Evolutionary conservation across 2,888 invertebrate genomes (phyloP).

Genomic region (Eupithecia subumbrata): DNA sequence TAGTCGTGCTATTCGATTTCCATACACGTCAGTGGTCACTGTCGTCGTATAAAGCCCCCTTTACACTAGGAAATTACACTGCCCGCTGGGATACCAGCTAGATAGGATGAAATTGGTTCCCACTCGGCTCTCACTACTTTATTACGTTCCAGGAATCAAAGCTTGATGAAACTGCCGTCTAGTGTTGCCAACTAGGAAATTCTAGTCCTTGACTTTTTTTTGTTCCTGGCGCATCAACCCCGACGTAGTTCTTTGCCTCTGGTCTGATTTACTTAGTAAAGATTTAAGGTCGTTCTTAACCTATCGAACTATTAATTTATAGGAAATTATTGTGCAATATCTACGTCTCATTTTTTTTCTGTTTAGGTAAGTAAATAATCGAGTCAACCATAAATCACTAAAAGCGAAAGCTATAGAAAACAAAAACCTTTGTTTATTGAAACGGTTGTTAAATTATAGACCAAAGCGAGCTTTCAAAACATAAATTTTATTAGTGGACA

Average conservation of each 20-base stretch:
- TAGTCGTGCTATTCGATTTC: not conserved
- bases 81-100: slow-evolving; percentile 31
- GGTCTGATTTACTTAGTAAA: not conserved
- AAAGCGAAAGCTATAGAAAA: slow-evolving; percentile 13
- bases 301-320: no score
- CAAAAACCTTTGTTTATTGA: slow-evolving; percentile 24
- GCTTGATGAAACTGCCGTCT: not conserved
- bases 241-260: not conserved
- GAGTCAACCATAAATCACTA: slow-evolving; percentile 7
- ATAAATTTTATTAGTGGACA: slow-evolving; percentile 53
- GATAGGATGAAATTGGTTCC: slow-evolving; percentile 30
- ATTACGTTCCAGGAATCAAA: slow-evolving; percentile 21
- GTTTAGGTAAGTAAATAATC: not conserved
- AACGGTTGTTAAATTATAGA: slow-evolving; percentile 42
- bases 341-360: not conserved
- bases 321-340: not conserved
- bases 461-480: slow-evolving; percentile 59
- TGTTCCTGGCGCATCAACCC: not conserved
- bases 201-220: not conserved
- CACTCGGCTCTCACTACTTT: slow-evolving; percentile 20
- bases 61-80: slow-evolving; percentile 61
- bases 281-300: not conserved
- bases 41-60: not conserved
- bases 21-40: not conserved
- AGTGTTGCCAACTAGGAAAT: slow-evolving; percentile 6